These are phyloP conservation scores for Protonemura montana DNA, from an alignment of 2,888 invertebrate genomes.

Conservation along the genomic window DNA sequence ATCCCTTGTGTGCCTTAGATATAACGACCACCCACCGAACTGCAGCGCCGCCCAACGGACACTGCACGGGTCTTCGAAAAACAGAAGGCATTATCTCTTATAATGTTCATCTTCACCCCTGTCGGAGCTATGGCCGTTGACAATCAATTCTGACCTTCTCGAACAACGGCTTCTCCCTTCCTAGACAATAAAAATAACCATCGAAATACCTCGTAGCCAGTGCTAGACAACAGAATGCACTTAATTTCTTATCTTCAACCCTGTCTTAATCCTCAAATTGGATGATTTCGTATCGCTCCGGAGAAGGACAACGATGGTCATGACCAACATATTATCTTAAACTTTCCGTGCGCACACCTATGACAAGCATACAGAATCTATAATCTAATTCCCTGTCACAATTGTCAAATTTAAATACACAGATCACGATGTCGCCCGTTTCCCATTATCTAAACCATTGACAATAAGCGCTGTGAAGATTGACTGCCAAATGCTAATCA, in stretches of 20 bases:
- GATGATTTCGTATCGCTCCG: not conserved
- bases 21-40: not conserved
- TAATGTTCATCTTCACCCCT: conserved; percentile 1
- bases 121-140: not conserved
- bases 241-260: not conserved
- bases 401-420: conserved; percentile 5
- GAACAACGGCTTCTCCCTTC: not conserved
- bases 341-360: not conserved
- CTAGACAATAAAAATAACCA: not conserved
- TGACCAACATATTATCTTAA: not conserved
- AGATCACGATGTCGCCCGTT: not conserved
- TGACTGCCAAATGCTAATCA: not conserved
- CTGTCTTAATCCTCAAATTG: conserved; percentile 12
- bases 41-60: not conserved
- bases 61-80: not conserved
- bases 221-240: not conserved
- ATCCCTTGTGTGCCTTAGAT: not conserved
- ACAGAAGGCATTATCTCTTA: conserved; percentile 7
- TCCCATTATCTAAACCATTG: not conserved
- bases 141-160: not conserved
- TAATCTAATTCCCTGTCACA: not conserved
- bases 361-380: not conserved
- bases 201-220: not conserved
- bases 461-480: not conserved
- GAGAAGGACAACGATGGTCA: not conserved